These are phyloP conservation scores for Eristalis intricaria DNA, from an alignment of 2,888 invertebrate species.

Conservation along the genomic window DNA sequence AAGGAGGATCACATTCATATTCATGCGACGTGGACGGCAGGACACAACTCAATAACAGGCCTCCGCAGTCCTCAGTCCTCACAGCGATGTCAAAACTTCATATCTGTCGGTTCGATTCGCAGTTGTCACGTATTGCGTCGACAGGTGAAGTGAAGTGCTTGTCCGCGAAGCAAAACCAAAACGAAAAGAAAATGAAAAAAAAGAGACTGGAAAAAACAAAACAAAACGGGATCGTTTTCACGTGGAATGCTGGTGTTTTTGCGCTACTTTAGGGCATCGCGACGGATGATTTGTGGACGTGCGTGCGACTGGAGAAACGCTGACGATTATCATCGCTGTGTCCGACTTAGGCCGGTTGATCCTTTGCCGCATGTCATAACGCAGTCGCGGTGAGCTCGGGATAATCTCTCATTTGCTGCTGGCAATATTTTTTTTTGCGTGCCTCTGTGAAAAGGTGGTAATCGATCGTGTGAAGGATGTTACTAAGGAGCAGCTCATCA, in stretches of 20 bases:
- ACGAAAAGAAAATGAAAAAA: neutral
- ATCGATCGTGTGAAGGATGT: neutral
- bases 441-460: neutral
- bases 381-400: neutral
- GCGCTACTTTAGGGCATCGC: conserved; percentile 1
- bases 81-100: conserved; percentile 36
- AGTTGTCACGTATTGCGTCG: conserved; percentile 48
- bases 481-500: neutral
- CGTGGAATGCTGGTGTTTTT: neutral
- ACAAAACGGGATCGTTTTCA: conserved; percentile 19
- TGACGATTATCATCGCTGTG: conserved; percentile 46
- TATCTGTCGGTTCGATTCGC: conserved; percentile 39
- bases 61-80: neutral
- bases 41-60: conserved; percentile 55
- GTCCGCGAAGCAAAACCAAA: conserved; percentile 2
- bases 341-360: conserved; percentile 37
- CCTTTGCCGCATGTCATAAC: conserved; percentile 13
- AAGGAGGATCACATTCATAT: conserved; percentile 46
- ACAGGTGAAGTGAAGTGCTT: conserved; percentile 14
- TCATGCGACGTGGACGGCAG: conserved; percentile 7
- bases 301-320: conserved; percentile 49
- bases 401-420: neutral
- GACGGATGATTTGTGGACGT: conserved; percentile 59
- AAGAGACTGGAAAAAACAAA: neutral
- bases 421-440: neutral